phyloP scores from a whole-genome alignment of 2,113 vertebrate species.

The Podocnemis expansa region DNA sequence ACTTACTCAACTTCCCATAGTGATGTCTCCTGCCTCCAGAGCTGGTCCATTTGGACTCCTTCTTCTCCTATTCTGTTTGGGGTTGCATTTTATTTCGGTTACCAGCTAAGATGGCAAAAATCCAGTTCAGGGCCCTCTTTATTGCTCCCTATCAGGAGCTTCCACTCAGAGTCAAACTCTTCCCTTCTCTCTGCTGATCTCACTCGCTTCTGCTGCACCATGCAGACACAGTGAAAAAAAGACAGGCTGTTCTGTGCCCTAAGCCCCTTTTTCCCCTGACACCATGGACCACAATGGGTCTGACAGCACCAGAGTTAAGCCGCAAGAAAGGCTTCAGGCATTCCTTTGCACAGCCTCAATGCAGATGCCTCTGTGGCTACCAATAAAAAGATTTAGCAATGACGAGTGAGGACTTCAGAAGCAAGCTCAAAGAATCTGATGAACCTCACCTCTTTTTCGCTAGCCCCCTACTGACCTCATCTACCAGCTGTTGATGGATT shows the following conservation, averaged over 20 bases:
- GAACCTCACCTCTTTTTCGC: background rate
- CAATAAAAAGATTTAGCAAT: conserved; percentile 31
- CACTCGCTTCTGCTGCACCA: accelerated
- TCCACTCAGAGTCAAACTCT: background rate
- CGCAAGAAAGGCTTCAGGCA: background rate
- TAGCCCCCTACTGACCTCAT: conserved; percentile 50
- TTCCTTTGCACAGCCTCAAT: background rate
- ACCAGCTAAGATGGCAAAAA: background rate
- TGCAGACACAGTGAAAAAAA: accelerated
- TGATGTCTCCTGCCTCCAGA: background rate
- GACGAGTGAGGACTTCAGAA: conserved; percentile 35
- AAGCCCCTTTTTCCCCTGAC: background rate
- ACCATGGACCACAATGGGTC: background rate
- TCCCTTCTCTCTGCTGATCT: background rate
- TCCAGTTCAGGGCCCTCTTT: accelerated
- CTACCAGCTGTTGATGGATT: conserved; percentile 62
- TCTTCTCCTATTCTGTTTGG: accelerated
- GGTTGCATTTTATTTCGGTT: background rate
- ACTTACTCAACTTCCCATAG: background rate
- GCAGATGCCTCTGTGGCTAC: background rate
- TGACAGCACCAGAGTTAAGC: background rate
- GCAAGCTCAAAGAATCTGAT: conserved; percentile 15
- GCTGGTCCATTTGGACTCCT: background rate
- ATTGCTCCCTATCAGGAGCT: background rate
- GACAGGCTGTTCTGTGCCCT: background rate